phyloP scores from a whole-genome alignment of 2,113 vertebrate genomes.

The Emydura subglobosa region DNA sequence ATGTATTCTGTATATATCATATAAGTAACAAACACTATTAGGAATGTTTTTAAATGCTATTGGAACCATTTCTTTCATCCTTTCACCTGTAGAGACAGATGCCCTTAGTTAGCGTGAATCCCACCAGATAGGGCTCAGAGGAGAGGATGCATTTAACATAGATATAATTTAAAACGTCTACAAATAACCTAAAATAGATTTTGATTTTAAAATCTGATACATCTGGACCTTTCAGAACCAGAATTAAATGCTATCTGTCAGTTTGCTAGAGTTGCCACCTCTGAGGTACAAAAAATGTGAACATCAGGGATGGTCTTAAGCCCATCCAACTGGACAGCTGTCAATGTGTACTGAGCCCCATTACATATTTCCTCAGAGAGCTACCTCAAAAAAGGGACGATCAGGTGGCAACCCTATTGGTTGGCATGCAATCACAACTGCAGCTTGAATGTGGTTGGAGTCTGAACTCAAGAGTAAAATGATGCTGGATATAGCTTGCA shows the following conservation, averaged over 20 bases:
- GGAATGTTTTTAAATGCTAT: fast-evolving
- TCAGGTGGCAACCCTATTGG: background rate
- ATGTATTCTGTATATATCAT: fast-evolving
- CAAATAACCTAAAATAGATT: background rate
- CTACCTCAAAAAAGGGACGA: too few relatives aligned
- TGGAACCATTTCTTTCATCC: background rate
- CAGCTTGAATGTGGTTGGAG: background rate
- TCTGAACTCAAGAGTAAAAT: background rate
- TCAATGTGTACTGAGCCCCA: too few relatives aligned
- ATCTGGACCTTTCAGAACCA: background rate
- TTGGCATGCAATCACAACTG: too few relatives aligned
- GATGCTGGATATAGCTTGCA: background rate
- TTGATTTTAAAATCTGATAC: background rate
- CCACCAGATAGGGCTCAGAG: background rate
- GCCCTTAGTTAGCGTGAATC: too few relatives aligned
- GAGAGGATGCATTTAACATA: background rate
- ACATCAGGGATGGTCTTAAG: too few relatives aligned
- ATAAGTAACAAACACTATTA: background rate
- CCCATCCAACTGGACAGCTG: too few relatives aligned
- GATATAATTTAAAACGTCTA: background rate
- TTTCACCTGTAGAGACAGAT: background rate
- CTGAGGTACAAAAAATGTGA: too few relatives aligned
- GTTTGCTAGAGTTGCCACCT: too few relatives aligned
- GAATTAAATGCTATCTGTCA: too few relatives aligned
- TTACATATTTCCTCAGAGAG: too few relatives aligned